Base-by-base conservation (phyloP, 2,797 vertebrate genomes). In the Labroides dimidiatus region DNA sequence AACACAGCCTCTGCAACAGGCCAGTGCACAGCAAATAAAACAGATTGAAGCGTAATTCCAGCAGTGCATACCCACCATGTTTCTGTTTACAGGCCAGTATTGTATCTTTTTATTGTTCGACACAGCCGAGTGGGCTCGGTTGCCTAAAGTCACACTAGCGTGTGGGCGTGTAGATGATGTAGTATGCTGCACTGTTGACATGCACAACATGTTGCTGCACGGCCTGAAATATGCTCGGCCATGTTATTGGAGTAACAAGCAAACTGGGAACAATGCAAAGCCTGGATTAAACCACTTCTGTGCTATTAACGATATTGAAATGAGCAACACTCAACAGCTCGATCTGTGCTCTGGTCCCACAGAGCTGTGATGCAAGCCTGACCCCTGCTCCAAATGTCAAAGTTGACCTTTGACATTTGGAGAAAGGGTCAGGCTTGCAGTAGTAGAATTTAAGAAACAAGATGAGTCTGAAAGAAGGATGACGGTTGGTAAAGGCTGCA, bases 281-380 rank as follows among this genome's bases (percentile, higher is more conserved):
- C 80, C 84, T 73, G 89, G 90, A 93, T 93, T 93, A 91, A 90
- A 89, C 82, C 85, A 86, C 87, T 74, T 19, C 53, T 17, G 64
- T 62, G 80, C 90, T 89, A 79, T 73, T 75, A 84, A 69, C 50
- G 20, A 89, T 82, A 88, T 45, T 87, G 77, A 93, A 90, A 90
- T 65, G 49, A 87, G 84, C 75, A 77, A 76, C 69, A 66, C 60
- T 69, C 52, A 47, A 13, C 62, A 76, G 78, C 74, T 43, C 65
- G 30, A 33, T 80, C 74, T 49, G 69, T 54, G 49, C 30, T 20
- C 60, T 73, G 72, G 54, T 77, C 64, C 76, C 62, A 65, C 5
- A 58, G 58, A 81, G 72, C 71, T 66, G 70, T 30, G 23, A 58
- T 41, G 53, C 37, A 61, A 50, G 54, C 41, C 52, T 44, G 59